Conservation (phyloP, 2,113 vertebrate species). For the Sylvilagus bachmani region DNA sequence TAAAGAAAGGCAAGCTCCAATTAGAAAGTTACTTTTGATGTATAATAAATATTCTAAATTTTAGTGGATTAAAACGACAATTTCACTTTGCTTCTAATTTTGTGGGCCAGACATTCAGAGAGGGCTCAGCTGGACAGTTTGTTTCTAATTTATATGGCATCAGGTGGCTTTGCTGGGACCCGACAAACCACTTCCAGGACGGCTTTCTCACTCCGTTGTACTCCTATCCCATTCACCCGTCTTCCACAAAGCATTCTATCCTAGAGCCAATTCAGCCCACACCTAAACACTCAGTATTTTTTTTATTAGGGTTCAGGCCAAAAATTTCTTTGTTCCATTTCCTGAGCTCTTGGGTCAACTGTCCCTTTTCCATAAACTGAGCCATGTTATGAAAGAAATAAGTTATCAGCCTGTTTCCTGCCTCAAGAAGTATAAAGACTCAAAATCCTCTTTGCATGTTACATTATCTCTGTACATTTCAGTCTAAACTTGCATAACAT, state of each 20-base stretch:
- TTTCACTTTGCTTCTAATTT: background rate
- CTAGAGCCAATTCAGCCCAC: background rate
- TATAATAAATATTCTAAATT: background rate
- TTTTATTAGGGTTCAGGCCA: background rate
- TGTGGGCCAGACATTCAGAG: background rate
- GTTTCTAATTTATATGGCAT: background rate
- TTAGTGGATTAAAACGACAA: background rate
- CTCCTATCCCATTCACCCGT: background rate
- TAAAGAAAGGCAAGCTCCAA: background rate
- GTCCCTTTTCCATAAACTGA: background rate
- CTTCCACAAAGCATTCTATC: background rate
- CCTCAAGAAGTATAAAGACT: background rate
- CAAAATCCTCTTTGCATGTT: background rate
- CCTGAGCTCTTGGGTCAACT: background rate
- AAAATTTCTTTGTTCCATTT: background rate
- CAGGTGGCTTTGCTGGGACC: background rate
- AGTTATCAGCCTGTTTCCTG: background rate
- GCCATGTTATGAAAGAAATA: background rate
- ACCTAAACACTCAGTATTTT: background rate
- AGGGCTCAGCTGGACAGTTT: background rate
- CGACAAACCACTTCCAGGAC: background rate
- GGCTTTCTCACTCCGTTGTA: background rate
- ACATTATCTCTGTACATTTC: background rate
- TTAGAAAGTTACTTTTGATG: background rate
- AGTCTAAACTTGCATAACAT: background rate